phyloP scores from a whole-genome alignment of 2,113 vertebrate genomes.

The Urocitellus parryii region DNA sequence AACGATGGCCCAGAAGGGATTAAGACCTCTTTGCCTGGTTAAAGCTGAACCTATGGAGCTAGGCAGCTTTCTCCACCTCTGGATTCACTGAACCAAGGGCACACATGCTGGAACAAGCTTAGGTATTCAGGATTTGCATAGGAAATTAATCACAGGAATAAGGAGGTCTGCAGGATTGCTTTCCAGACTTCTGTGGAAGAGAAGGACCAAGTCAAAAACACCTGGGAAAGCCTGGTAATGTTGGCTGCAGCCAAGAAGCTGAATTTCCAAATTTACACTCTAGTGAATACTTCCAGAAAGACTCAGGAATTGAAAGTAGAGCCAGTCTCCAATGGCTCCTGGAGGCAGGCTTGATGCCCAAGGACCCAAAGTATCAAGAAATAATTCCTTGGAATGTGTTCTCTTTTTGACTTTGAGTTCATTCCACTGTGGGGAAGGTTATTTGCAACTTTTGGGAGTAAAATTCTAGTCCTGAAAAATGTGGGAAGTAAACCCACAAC shows the following conservation, averaged over 20 bases:
- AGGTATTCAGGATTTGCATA: neutral
- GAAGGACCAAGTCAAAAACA: neutral
- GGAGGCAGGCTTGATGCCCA: no score
- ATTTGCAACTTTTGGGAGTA: neutral
- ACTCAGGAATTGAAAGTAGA: accelerated
- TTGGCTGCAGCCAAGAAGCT: neutral
- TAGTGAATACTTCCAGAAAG: no score
- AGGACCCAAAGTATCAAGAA: neutral
- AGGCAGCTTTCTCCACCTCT: neutral
- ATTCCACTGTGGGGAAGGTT: neutral
- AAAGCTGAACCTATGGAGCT: neutral
- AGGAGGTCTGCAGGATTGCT: neutral
- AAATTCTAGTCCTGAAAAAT: no score
- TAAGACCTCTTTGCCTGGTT: neutral
- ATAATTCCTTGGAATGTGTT: neutral
- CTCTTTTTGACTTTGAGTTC: neutral
- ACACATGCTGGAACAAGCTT: neutral
- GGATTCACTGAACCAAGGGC: neutral
- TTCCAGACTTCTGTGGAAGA: neutral
- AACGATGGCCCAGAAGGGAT: neutral
- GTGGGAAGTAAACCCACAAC: neutral
- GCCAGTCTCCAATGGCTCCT: neutral
- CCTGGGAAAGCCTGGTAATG: neutral
- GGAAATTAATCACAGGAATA: neutral
- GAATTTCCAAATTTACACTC: neutral